Base-by-base conservation (phyloP, 2,888 invertebrate species). In the Xestia sexstrigata region DNA sequence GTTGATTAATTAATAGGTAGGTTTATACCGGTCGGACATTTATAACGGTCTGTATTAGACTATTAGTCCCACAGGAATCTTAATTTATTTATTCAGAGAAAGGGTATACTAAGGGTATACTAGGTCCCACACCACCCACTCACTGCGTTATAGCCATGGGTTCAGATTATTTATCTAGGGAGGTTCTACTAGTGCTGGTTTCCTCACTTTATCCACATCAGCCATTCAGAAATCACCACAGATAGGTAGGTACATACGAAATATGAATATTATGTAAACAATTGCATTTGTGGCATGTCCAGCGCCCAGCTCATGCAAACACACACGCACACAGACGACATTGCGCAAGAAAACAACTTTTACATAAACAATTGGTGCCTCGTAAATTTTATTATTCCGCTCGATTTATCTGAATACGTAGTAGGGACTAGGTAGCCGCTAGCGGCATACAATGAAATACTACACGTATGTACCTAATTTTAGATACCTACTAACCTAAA, bases 211-310 rank as follows among this genome's bases (percentile, higher is more conserved):
- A n/a, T 5, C 20, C 17, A 20, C n/a, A 42, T 58, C 23, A 20
- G 49, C 17, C 17, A 15, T 68, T 79, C 62, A 20, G 35, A 45
- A 76, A 71, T 35, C 8, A 75, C 26, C 49, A 52, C 26, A 49
- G 20, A 30, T 35, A 39, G 4, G 26, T 60, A 47, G 35, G 35
- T 35, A 35, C 6, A 26, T n/a, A 55, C 17, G 42, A 49, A 77
- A 67, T 77, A 67, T 55, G 30, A 67, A 39, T 68, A 66, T 82
- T 79, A 78, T 79, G 63, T 73, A 84, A 77, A 76, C 74, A 79
- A 58, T 49, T 62, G 62, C 49, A 71, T 26, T 23, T 47, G 62
- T 65, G 74, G 58, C 60, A 79, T 71, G 52, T 63, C 70, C 73
- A 74, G 35, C 63, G 63, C 55, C 66, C 52, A 65, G 26, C 65